Evolutionary conservation across 2,888 invertebrate species (phyloP).

Genomic region (Tetranychus piercei): DNA sequence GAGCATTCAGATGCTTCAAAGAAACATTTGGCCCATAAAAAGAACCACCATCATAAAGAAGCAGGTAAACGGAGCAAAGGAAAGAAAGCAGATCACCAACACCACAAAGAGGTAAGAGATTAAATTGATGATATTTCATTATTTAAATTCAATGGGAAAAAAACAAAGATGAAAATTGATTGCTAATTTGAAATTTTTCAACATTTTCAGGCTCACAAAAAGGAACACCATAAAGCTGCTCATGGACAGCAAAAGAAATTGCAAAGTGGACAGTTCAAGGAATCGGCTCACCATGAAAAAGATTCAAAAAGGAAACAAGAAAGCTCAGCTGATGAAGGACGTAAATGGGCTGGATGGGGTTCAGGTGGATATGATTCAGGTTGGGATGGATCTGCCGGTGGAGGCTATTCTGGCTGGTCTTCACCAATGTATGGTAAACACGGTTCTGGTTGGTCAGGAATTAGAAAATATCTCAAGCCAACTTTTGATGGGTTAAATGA

Average conservation of each 20-base stretch:
- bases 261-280: neutral
- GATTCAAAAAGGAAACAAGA: neutral
- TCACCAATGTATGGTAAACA: constrained; percentile 1
- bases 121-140: neutral
- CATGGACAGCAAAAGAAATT: neutral
- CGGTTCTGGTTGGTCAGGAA: neutral
- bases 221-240: neutral
- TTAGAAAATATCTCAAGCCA: neutral
- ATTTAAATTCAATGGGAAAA: neutral
- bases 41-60: neutral
- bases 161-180: neutral
- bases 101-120: constrained; percentile 7
- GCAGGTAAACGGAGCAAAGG: neutral
- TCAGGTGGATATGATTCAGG: neutral
- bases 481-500: neutral
- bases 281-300: constrained; percentile 2
- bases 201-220: constrained; percentile 7
- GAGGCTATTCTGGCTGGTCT: neutral
- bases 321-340: neutral
- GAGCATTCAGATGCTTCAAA: constrained; percentile 1
- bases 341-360: neutral
- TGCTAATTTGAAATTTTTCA: neutral
- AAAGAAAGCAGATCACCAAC: neutral
- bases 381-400: neutral
- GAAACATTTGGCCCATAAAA: neutral